Evolutionary conservation across 2,888 invertebrate genomes (phyloP).

Genomic region (Microctonus hyperodae): DNA sequence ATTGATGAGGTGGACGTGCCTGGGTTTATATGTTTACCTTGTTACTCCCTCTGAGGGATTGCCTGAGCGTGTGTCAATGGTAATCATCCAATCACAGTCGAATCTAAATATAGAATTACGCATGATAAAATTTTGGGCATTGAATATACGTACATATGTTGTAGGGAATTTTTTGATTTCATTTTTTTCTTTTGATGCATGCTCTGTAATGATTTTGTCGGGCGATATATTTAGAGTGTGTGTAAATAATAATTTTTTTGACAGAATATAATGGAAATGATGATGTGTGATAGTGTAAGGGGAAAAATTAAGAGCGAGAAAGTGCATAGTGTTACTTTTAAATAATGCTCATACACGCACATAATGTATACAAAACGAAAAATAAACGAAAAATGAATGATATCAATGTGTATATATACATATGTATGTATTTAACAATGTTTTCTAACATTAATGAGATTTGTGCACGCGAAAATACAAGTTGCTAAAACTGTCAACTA

Average conservation of each 20-base stretch:
- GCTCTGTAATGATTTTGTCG: neutral
- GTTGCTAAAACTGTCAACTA: conserved; percentile 31
- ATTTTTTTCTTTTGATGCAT: neutral
- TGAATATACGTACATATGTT: neutral
- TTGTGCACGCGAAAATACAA: conserved; percentile 27
- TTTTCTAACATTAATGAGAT: conserved; percentile 30
- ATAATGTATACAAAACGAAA: neutral
- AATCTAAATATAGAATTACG: conserved; percentile 23
- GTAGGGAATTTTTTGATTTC: neutral
- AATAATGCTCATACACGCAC: neutral
- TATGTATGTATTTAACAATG: conserved; percentile 19
- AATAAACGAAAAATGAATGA: neutral
- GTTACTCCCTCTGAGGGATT: conserved; percentile 24
- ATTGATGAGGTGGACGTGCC: conserved; percentile 31
- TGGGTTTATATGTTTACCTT: neutral
- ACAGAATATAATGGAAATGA: too few species aligned
- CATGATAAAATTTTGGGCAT: conserved; percentile 18
- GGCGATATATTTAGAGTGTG: neutral
- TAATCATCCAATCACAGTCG: conserved; percentile 28
- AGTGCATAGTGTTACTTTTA: too few species aligned
- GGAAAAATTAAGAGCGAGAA: too few species aligned
- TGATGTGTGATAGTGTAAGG: too few species aligned
- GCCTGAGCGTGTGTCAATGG: conserved; percentile 28
- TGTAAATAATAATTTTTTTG: too few species aligned
- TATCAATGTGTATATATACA: neutral